Conservation (phyloP, 2,797 vertebrate genomes). For the Sebastolobus altivelis region DNA sequence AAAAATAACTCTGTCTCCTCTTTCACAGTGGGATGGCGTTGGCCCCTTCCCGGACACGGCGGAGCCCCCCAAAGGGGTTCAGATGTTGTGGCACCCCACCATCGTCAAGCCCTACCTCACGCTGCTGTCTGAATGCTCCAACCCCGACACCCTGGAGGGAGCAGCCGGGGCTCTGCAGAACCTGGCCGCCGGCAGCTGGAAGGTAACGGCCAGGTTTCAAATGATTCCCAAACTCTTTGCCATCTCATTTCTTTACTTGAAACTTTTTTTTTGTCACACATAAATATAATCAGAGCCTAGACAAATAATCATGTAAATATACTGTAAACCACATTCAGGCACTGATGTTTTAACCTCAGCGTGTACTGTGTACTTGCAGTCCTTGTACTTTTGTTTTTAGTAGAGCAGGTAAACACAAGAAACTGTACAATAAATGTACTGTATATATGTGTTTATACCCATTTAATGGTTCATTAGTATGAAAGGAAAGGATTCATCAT, state of each 20-base stretch:
- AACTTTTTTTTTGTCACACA: not conserved
- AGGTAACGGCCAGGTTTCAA: constrained; percentile 82
- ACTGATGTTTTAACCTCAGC: not conserved
- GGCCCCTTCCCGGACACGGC: constrained; percentile 96
- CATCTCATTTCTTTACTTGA: not conserved
- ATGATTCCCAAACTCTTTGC: not conserved
- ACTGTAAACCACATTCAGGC: not conserved
- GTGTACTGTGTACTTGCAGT: not conserved
- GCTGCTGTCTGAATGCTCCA: constrained; percentile 99
- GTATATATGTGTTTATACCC: not conserved
- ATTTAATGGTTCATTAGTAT: not conserved
- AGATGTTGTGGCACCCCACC: constrained; percentile 99
- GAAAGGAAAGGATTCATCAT: not conserved
- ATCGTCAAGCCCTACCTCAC: constrained; percentile 99
- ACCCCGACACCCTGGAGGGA: constrained; percentile 98
- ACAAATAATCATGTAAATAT: not conserved
- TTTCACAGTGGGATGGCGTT: constrained; percentile 95
- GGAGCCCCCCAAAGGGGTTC: constrained; percentile 97
- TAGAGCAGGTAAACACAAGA: not conserved
- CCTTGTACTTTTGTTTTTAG: not conserved
- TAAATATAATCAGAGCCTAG: not conserved
- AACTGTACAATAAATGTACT: not conserved
- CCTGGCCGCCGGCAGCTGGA: constrained; percentile 98
- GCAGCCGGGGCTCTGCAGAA: constrained; percentile 98
- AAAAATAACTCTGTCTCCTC: constrained; percentile 13